Evolutionary conservation across 2,888 invertebrate genomes (phyloP), one percentile per base, ranked within the genome.

Genomic region (Scaptomyza flava): DNA sequence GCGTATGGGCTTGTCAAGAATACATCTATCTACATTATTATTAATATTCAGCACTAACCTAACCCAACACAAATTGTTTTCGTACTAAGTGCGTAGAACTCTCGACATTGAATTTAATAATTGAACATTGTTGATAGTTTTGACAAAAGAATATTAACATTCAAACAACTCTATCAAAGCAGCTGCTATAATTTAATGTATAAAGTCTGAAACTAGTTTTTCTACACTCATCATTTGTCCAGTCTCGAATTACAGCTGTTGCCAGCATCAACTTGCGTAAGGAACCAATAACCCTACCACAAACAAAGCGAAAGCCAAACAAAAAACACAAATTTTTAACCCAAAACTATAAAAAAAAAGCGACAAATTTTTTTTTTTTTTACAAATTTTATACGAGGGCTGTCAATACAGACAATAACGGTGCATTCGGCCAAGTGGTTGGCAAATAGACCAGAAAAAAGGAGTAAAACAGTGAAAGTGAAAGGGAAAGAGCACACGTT

Each of bases 331-430:
- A 58, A 17, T 61, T 56, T 58, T 61, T 45, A 57, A 65, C 57
- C 30, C 9, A 57, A 50, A 23, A 45, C 17, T 33, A 17, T 34
- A 50, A 34, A 23, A 80, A 48, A 34, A 80, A 48, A 60, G 65
- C 62, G 53, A 83, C 72, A 79, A 75, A 77, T 77, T 77, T 77
- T 77, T 3, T 23, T 3, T 27, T 27, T 27, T 78, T 77, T 27
- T 65, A 72, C 75, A 75, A 82, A 80, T 86, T 45, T 71, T 14
- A 4, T 34, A 7, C 48, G 51, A 72, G 73, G 73, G 60, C 68
- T 82, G 82, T 72, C 77, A 73, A 58, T 58, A 75, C 51, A 74
- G 61, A 74, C 53, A 64, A 79, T 76, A 68, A 58, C 67, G 47
- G 50, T 34, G 33, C 41, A 64, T 53, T 57, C 47, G 23, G 50